Evolutionary conservation across 1,140 invertebrate species (phyloP), one percentile per base, ranked within the genome.

Genomic region (Drosophila pachea): DNA sequence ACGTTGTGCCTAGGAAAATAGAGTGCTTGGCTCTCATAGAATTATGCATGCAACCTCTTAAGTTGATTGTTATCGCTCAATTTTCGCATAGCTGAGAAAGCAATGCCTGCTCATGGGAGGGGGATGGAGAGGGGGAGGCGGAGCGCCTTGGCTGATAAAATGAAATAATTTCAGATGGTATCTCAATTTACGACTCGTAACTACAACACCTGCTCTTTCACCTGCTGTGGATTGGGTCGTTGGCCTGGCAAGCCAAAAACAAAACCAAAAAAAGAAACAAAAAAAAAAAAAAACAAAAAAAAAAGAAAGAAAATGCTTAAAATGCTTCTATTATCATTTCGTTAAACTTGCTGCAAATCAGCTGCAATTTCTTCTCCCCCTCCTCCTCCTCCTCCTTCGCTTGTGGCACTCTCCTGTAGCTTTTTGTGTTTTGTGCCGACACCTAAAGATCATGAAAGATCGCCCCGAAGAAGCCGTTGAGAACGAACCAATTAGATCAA

Each of bases 401-500:
- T 22, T 22, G 22, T 2, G 22, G 22, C 22, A 22, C 22, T 22
- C 22, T 22, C 22, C 22, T 22, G 22, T 22, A 22, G 22, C 22
- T 22, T 22, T 22, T 22, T 22, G 22, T 50, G 33, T 29, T 56
- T 50, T 53, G 48, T 38, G 65, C 64, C 56, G 56, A 66, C 68
- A 71, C 43, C 58, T 50, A 22, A 42, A 42, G 47, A 62, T 36
- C 33, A 76, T 68, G 50, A 73, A 61, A 74, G 60, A 60, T 54
- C 38, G 36, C 31, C 65, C 16, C 63, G 35, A 67, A 60, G 62
- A 55, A 9, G 29, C 58, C 52, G 73, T 74, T 74, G 84, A 78
- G 76, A 87, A 87, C 84, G 64, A 87, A 87, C 84, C 84, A 87
- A 87, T 87, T 87, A 87, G 86, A 87, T 87, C 76, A 81, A 87